Percentiles rank a stretch among this genome's conserved stretches.
Conservation (phyloP, 2,113 vertebrate species). For the Onychorhynchus coronatus region DNA sequence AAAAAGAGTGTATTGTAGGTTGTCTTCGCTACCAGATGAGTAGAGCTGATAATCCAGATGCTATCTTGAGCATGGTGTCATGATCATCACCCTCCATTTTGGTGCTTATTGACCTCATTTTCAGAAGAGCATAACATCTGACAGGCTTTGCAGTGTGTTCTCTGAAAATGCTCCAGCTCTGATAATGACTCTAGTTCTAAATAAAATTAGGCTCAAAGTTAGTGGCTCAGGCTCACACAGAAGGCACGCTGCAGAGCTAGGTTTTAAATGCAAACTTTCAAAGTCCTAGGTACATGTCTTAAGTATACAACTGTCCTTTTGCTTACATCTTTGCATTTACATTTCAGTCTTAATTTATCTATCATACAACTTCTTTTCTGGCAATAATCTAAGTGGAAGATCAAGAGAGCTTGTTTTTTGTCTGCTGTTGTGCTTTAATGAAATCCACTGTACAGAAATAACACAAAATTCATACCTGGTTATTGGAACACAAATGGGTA, state of each 20-base stretch:
- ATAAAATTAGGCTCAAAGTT: background rate
- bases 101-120: background rate
- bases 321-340: background rate
- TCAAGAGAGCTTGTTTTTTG: background rate
- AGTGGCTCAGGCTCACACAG: background rate
- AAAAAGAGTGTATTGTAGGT: background rate
- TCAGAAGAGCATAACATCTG: background rate
- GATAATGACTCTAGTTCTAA: background rate
- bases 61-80: rapidly evolving
- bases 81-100: background rate
- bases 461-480: background rate
- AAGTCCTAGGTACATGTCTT: background rate
- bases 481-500: constrained; percentile 7
- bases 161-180: background rate
- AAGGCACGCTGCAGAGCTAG: background rate
- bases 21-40: background rate
- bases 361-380: background rate
- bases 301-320: background rate
- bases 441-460: background rate
- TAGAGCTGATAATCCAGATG: background rate
- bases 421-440: background rate
- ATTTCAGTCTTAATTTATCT: background rate
- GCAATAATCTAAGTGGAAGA: background rate
- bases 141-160: background rate
- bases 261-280: background rate